Base-by-base conservation (phyloP, 2,113 vertebrate species). In the Larimichthys polyactis region DNA sequence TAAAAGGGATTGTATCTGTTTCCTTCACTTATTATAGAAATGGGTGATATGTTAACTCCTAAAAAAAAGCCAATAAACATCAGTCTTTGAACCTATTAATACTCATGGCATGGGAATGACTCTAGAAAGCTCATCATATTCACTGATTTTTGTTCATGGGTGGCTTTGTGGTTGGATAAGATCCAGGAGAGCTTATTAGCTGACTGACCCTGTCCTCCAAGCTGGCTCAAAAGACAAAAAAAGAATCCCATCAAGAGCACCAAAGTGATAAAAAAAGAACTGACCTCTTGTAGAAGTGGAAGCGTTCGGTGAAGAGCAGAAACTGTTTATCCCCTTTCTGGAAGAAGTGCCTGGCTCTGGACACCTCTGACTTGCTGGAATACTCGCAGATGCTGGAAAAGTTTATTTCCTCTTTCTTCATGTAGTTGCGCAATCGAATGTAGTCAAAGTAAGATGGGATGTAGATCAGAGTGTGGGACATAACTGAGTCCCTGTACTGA, bases 241-340 rank as follows among this genome's bases (percentile, higher is more conserved):
- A 52, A 27, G 27, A 17, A 4, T 11, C 14, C 15, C 12, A n/a
- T 48, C 4, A 27, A 59, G 8, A 44, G 58, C n/a, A 16, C 16
- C 17, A 59, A n/a, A 70, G 11, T 4, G 1, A 27, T 12, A 24
- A 16, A 44, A 16, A 44, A 32, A 46, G 3, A 43, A 87, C 91
- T 85, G 62, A 99, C 98, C 98, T 97, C 92, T 99, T 99, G 87
- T 99, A 99, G 83, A 99, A 99, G 92, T 99, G 97, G 93, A 99
- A 99, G 44, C 98, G 97, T 87, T 99, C 98, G 0, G 97, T 99
- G 90, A 98, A 96, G 27, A 99, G 92, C 22, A 99, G 85, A 64
- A 99, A 98, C 82, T 96, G 97, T 72, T 93, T 97, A 43, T 97
- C 95, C 62, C 98, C 98, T 60, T 94, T 96, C 75, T 96, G 95